Conservation (phyloP, 2,113 vertebrate species). For the Apeltes quadracus region DNA sequence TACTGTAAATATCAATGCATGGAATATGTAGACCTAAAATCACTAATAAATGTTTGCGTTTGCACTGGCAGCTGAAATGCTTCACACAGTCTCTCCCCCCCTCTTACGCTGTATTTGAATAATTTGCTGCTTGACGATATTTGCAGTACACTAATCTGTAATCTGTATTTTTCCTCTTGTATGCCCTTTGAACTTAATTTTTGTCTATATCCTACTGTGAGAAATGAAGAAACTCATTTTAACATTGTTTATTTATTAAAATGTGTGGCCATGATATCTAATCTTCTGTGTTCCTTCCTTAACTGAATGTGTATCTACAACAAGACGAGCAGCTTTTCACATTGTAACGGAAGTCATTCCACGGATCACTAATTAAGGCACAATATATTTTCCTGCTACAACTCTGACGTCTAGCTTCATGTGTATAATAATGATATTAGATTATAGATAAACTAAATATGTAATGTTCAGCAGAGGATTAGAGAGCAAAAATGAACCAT, state of each 20-base stretch:
- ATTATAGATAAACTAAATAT: background rate
- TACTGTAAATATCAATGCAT: slow-evolving; percentile 46
- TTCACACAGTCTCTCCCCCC: background rate
- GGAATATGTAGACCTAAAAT: slow-evolving; percentile 36
- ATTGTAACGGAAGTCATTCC: background rate
- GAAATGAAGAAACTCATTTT: slow-evolving; percentile 38
- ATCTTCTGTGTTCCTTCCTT: slow-evolving; percentile 27
- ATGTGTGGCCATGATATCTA: slow-evolving; percentile 38
- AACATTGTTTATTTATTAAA: slow-evolving; percentile 70
- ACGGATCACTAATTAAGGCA: background rate
- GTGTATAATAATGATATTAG: background rate
- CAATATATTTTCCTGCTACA: background rate
- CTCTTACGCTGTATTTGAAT: slow-evolving; percentile 10
- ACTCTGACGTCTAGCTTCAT: background rate
- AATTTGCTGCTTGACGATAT: slow-evolving; percentile 24
- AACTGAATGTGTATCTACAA: slow-evolving; percentile 36
- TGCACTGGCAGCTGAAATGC: slow-evolving; percentile 25
- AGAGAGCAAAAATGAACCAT: slow-evolving; percentile 31
- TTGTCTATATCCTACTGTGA: slow-evolving; percentile 14
- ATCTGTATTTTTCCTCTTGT: slow-evolving; percentile 15
- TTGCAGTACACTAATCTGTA: slow-evolving; percentile 18
- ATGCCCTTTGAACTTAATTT: slow-evolving; percentile 38
- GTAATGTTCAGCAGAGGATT: background rate
- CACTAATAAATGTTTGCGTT: slow-evolving; percentile 15
- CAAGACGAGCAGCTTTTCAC: background rate